These are phyloP conservation scores for Pleuronectes platessa DNA, from an alignment of 2,113 vertebrate species.

Conservation along the genomic window DNA sequence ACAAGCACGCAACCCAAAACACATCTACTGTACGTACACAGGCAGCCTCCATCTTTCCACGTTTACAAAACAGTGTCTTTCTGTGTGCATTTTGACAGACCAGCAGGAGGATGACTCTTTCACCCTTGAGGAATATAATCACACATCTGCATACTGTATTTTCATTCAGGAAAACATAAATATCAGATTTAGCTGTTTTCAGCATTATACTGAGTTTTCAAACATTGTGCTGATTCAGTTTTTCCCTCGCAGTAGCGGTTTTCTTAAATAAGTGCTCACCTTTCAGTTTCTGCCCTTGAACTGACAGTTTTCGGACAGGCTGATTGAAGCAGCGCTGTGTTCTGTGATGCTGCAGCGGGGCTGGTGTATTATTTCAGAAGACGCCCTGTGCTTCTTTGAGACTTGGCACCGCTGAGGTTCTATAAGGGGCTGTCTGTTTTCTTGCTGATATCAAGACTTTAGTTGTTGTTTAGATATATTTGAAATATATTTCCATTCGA, in stretches of 20 bases:
- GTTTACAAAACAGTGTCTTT: background rate
- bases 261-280: slow-evolving; percentile 20
- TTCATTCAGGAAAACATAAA: slow-evolving; percentile 13
- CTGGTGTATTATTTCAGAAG: slow-evolving; percentile 20
- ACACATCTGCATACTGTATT: background rate
- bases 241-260: slow-evolving; percentile 13
- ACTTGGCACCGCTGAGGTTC: background rate
- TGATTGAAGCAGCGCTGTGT: background rate
- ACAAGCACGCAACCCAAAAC: slow-evolving; percentile 22
- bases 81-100: background rate
- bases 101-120: background rate
- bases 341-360: slow-evolving; percentile 11
- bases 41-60: background rate
- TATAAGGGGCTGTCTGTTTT: slow-evolving; percentile 1
- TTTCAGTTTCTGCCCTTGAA: slow-evolving; percentile 41
- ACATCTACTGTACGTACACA: slow-evolving; percentile 7
- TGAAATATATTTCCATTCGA: background rate
- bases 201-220: slow-evolving; percentile 31
- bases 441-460: background rate
- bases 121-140: background rate
- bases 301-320: slow-evolving; percentile 47
- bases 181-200: slow-evolving; percentile 37
- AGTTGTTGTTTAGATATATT: background rate
- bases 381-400: background rate
- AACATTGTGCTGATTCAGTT: slow-evolving; percentile 29